Evolutionary conservation across 2,888 invertebrate genomes (phyloP).

Genomic region (Drosophila nigricruria): DNA sequence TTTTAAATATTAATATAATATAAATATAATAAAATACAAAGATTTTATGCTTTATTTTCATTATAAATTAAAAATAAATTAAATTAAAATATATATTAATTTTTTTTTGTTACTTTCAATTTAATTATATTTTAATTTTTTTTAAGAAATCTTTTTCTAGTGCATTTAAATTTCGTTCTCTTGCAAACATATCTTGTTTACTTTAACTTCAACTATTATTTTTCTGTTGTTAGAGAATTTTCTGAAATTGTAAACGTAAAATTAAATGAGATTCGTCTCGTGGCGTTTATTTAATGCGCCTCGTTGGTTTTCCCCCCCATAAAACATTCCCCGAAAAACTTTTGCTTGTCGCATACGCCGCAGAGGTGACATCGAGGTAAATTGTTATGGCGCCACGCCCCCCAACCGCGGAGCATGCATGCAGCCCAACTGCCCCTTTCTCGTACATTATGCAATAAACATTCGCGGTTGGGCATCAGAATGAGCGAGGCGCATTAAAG

Average conservation of each 20-base stretch:
- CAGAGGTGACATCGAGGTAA: constrained; percentile 67
- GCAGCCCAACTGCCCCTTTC: background rate
- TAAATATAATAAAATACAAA: too few relatives aligned
- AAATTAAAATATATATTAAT: background rate
- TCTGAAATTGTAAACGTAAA: constrained; percentile 66
- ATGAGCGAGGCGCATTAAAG: constrained; percentile 38
- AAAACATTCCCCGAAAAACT: constrained; percentile 46
- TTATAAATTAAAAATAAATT: too few relatives aligned
- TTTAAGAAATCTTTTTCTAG: background rate
- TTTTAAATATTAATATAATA: too few relatives aligned
- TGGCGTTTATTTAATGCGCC: constrained; percentile 70
- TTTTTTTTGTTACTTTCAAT: background rate
- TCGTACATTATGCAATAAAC: constrained; percentile 45
- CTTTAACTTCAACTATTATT: background rate
- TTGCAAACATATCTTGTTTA: background rate
- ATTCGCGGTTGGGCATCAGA: constrained; percentile 50
- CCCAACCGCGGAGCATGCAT: background rate
- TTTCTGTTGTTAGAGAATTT: constrained; percentile 24
- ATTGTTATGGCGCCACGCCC: constrained; percentile 58
- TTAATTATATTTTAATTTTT: background rate
- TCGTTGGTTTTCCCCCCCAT: constrained; percentile 65
- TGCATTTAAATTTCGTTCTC: background rate
- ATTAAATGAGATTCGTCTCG: constrained; percentile 77
- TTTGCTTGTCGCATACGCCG: constrained; percentile 22
- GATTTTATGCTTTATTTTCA: too few relatives aligned